Evolutionary conservation across 2,797 vertebrate species (phyloP), one percentile per base, ranked within the genome.

Genomic region (Platalea minor): DNA sequence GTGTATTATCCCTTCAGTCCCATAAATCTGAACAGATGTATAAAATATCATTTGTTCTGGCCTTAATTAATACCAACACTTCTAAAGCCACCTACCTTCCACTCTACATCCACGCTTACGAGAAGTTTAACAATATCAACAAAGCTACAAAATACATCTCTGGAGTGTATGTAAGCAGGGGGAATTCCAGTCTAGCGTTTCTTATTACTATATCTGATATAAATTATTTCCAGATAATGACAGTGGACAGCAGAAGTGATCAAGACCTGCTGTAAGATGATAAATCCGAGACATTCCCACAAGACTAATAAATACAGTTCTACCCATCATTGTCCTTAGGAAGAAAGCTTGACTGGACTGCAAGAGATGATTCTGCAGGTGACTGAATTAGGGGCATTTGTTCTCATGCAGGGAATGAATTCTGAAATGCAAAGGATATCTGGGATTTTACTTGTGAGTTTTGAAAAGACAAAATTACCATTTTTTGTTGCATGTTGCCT

Each of bases 321-420:
- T 57, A 35, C 16, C 19, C 6, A 11, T 33, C 0, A 0, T 26
- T 77, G 24, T 54, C n/a, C 31, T 50, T 79, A 45, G 46, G 43
- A 72, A 64, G 41, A 79, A 79, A 85, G 60, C n/a, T 41, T 80
- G 35, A 35, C 37, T 84, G 29, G 28, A 39, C 35, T 21, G 20
- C 39, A 65, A 51, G 29, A 83, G 28, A 28, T 23, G 20, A 24
- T 23, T 48, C 59, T 57, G 43, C 29, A 67, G 18, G 33, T 74
- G 33, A 56, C 8, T 21, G 9, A 92, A 70, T 11, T 67, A 41
- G 2, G 1, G 12, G 10, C 84, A 17, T 41, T 77, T 65, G 28
- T 76, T 95, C 43, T 70, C 8, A 14, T 43, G 51, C 28, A 63
- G 28, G 25, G 11, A 48, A 28, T 65, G 11, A 7, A 6, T 82